Base-by-base conservation (phyloP, 2,888 invertebrate genomes). In the Dendrolimus pini region DNA sequence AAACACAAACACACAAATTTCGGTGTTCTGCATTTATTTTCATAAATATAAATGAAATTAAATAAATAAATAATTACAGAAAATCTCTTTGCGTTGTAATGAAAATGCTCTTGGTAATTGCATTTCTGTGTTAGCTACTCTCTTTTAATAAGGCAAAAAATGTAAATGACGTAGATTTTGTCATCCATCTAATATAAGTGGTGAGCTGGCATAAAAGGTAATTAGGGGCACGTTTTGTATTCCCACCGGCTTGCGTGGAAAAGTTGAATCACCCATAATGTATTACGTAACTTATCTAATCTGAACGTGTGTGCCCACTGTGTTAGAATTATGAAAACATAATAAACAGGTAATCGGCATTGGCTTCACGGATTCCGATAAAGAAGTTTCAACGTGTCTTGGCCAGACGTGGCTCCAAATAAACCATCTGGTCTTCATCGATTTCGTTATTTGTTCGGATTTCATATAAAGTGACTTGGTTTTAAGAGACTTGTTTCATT, bases 341-440 rank as follows among this genome's bases (percentile, higher is more conserved):
- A 47, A 12, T 47, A 47, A 47, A 47, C 47, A 47, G 47, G 30
- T 30, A 30, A 30, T 47, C 12, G 9, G 47, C 12, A 47, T 47
- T 47, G 47, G 12, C 12, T 47, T 12, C 9, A 47, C 9, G 47
- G 12, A 47, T 9, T 47, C 12, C 52, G 52, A 56, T 52, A 56
- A 56, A 52, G 53, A 53, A 47, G 52, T 56, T 56, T 56, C 41
- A 41, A n/a, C 52, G 55, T 2, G 41, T 56, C 12, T 47, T 47
- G 47, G 10, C 53, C 53, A 53, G 14, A 53, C 53, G 41, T 41
- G 53, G 47, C 13, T 53, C 41, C n/a, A 52, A 41, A n/a, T 56
- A 56, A 56, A 52, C 59, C 60, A 61, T 59, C 59, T 62, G 62
- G 61, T 57, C 55, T 30, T 56, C 60, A 61, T 59, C 55, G 60